Percentiles rank a stretch among this genome's conserved stretches.
phyloP scores from a whole-genome alignment of 2,797 vertebrate genomes.

The Petrocephalus schoutedeni region DNA sequence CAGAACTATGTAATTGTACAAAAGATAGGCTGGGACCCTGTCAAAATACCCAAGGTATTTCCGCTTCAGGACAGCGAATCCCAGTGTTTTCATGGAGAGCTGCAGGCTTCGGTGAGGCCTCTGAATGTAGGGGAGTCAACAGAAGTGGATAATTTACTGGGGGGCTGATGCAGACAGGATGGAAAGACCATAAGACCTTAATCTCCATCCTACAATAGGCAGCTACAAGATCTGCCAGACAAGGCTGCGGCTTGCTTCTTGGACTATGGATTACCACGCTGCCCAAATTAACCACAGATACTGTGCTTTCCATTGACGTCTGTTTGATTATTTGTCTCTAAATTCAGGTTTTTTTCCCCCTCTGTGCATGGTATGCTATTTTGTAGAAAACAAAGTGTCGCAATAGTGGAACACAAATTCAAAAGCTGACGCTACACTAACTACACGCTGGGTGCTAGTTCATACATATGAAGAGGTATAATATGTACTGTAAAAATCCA shows the following conservation, averaged over 20 bases:
- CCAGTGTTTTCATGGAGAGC: background rate
- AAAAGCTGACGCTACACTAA: no score
- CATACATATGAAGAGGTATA: no score
- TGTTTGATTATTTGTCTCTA: background rate
- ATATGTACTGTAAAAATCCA: no score
- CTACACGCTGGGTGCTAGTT: no score
- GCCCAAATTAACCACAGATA: background rate
- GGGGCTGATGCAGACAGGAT: background rate
- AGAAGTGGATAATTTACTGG: background rate
- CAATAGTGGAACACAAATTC: background rate
- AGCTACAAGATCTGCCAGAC: background rate
- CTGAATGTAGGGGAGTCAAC: background rate
- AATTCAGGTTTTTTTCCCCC: background rate
- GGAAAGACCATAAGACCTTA: background rate
- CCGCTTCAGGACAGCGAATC: background rate
- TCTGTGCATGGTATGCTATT: background rate
- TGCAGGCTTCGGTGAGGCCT: background rate
- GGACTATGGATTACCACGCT: background rate
- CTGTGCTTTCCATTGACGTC: background rate
- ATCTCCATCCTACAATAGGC: background rate
- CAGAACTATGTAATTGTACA: background rate
- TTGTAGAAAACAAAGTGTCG: background rate
- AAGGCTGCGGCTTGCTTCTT: background rate
- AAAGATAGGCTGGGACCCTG: background rate
- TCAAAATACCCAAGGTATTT: background rate